Percentiles rank a stretch among this genome's conserved stretches.
phyloP scores from a whole-genome alignment of 1,140 invertebrate genomes.

The Papilio aristodemus region DNA sequence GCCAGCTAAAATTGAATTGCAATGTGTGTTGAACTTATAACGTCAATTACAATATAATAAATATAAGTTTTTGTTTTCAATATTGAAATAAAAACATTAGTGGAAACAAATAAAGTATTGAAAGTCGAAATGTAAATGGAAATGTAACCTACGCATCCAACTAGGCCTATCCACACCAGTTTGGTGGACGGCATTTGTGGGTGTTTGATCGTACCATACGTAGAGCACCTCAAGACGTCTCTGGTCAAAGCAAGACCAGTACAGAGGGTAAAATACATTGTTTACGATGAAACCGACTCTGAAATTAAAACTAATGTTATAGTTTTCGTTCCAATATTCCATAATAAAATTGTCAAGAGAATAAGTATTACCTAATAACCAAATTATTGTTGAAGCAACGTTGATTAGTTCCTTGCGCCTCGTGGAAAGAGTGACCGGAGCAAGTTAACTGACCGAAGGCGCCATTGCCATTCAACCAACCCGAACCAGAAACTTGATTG shows the following conservation, averaged over 20 bases:
- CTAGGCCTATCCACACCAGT: conserved; percentile 59
- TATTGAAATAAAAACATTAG: no score
- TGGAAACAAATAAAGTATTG: no score
- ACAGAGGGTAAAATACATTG: conserved; percentile 57
- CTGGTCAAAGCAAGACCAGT: conserved; percentile 67
- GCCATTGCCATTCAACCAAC: conserved; percentile 61
- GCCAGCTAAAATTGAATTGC: conserved; percentile 66
- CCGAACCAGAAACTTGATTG: conserved; percentile 52
- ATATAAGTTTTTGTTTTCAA: no score
- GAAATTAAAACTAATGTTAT: conserved; percentile 29
- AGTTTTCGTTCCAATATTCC: background rate
- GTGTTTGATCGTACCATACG: conserved; percentile 61
- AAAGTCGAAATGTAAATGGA: no score
- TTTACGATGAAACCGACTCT: conserved; percentile 64
- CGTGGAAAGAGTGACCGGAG: conserved; percentile 49
- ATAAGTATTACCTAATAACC: conserved; percentile 56
- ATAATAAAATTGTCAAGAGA: background rate
- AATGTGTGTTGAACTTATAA: no score
- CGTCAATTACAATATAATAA: no score
- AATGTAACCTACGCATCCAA: conserved; percentile 55
- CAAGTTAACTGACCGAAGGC: conserved; percentile 61
- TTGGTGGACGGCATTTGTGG: conserved; percentile 58
- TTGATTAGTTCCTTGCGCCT: conserved; percentile 47
- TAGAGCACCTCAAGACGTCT: conserved; percentile 66
- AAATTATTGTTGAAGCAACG: conserved; percentile 63